Base-by-base conservation (phyloP, 2,113 vertebrate genomes). In the Menura novaehollandiae region DNA sequence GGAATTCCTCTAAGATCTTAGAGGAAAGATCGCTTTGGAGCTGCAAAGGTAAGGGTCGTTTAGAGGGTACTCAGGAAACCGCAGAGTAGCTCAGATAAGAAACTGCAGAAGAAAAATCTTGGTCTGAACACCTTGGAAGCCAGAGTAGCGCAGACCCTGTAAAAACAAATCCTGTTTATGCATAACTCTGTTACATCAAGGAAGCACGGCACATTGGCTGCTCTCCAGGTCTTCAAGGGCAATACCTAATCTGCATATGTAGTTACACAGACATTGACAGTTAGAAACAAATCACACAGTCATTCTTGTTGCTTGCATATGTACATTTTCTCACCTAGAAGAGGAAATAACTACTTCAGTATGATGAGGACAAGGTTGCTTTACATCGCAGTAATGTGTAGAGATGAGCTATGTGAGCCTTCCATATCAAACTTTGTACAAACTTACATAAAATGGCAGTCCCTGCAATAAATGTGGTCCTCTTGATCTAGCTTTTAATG, bases 211-310 rank as follows among this genome's bases (percentile, higher is more conserved):
- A 68, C 12, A 0, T 4, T 96, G 84, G 81, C 87, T 51, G 81
- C 62, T 85, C 43, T 94, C 77, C 74, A 92, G 32, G 9, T 66
- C 74, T 91, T 91, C 87, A 95, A 79, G 94, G 84, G 62, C 85
- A 94, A 46, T 46, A 73, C 16, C n/a, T 62, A 33, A 46, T 88
- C 62, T 90, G 46, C 74, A 58, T 76, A 47, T 51, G 14, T 72
- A 87, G 47, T 91, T 87, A 81, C 35, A 78, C 39, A 87, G 52
- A 24, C 53, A 63, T 66, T 58, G 79, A 37, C 58, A 85, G 47
- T 53, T 47, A 86, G 82, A 77, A 91, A 83, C 43, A 83, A 91
- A 85, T 73, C 37, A 39, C 26, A 58, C 53, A 60, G 30, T 37
- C 53, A 17, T 64, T 52, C 32, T 69, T 93, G 53, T 91, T 63